phyloP scores from a whole-genome alignment of 2,113 vertebrate genomes.

The Oreamnos americanus region DNA sequence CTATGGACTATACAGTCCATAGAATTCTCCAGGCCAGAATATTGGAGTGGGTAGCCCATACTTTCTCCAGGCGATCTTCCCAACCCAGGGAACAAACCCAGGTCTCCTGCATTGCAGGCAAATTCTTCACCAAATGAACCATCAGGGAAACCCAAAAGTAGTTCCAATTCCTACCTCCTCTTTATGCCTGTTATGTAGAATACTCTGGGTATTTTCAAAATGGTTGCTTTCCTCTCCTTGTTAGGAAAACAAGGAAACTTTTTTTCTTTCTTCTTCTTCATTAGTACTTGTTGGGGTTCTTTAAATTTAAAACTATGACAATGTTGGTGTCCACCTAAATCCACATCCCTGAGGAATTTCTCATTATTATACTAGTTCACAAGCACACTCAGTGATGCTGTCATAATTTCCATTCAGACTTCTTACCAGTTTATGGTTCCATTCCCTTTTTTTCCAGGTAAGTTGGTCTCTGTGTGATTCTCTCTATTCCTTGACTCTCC shows the following conservation, averaged over 20 bases:
- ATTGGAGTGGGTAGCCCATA: neutral
- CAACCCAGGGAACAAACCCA: neutral
- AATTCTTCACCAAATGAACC: neutral
- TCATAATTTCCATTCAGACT: neutral
- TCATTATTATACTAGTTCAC: neutral
- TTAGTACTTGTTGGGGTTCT: neutral
- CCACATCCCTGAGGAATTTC: neutral
- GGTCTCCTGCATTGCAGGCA: rapidly evolving
- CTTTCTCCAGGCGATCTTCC: neutral
- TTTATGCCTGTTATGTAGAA: neutral
- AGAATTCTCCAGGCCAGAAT: neutral
- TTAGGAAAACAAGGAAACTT: neutral
- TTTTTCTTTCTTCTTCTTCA: neutral
- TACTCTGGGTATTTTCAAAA: neutral
- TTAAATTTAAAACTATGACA: neutral
- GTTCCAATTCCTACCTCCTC: neutral
- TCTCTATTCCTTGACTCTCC: neutral
- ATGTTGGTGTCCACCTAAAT: neutral
- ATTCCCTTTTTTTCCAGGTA: neutral
- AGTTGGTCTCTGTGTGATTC: neutral
- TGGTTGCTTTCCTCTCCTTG: neutral
- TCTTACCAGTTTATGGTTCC: neutral
- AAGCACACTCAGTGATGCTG: neutral
- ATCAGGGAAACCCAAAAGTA: neutral
- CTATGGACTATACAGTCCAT: neutral